phyloP scores from a whole-genome alignment of 2,797 vertebrate species.

The Arctocebus calabarensis region DNA sequence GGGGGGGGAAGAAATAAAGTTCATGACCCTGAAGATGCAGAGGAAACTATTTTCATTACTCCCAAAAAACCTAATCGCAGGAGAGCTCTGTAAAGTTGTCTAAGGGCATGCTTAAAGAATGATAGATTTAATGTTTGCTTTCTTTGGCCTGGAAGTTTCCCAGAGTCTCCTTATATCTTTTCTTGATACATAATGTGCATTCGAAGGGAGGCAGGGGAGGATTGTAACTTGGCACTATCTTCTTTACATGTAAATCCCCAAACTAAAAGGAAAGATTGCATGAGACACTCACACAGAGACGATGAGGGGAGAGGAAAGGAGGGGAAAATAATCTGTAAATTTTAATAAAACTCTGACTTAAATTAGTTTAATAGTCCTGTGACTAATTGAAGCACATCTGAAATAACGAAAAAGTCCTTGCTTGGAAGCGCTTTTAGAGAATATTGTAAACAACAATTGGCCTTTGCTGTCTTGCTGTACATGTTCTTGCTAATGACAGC shows the following conservation, averaged over 20 bases:
- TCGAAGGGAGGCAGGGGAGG: neutral
- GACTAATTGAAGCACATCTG: conserved; percentile 46
- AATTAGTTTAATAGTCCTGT: conserved; percentile 28
- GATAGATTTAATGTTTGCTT: conserved; percentile 52
- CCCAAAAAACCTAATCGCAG: neutral
- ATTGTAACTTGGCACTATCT: neutral
- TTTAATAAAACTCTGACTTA: conserved; percentile 54
- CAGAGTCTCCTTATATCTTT: conserved; percentile 45
- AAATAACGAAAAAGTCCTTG: conserved; percentile 19
- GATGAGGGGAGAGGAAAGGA: neutral
- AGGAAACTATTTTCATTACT: neutral
- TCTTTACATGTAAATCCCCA: conserved; percentile 5
- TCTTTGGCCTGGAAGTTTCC: conserved; percentile 56
- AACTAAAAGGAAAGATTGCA: neutral
- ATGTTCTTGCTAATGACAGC: neutral
- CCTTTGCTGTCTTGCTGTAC: conserved; percentile 46
- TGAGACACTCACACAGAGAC: neutral
- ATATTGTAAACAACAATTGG: neutral
- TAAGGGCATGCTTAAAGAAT: conserved; percentile 31
- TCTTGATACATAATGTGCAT: neutral
- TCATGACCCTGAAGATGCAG: neutral
- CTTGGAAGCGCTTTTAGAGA: neutral
- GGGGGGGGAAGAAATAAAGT: conserved; percentile 4
- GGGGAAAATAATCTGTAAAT: neutral
- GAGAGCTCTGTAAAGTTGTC: conserved; percentile 30